Percentiles rank a stretch among this genome's conserved stretches.
Conservation (phyloP, 2,797 vertebrate genomes). For the Pangasius mekongensis region DNA sequence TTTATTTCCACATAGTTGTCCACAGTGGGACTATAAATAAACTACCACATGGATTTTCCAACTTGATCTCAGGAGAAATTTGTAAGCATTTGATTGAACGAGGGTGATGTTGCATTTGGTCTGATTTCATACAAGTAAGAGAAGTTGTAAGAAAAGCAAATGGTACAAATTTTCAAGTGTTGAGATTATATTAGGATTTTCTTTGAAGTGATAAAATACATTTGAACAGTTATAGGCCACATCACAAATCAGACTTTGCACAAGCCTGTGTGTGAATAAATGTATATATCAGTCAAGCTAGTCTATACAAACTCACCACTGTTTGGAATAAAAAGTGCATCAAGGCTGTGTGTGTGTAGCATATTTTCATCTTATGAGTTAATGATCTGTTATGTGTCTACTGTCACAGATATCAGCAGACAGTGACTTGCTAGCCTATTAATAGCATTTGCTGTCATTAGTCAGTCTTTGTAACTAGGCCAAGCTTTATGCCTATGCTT, state of each 20-base stretch:
- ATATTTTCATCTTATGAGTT: conserved; percentile 40
- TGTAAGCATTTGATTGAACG: background rate
- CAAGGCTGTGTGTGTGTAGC: background rate
- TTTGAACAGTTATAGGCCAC: background rate
- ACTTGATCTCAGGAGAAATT: background rate
- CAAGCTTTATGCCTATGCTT: conserved; percentile 8
- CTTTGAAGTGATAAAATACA: background rate
- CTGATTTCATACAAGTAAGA: background rate
- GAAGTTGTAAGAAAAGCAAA: background rate
- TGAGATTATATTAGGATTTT: background rate
- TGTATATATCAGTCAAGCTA: conserved; percentile 21
- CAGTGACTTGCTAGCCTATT: conserved; percentile 43
- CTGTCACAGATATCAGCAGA: conserved; percentile 45
- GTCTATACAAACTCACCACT: conserved; percentile 7
- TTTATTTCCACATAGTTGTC: background rate
- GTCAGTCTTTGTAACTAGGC: conserved; percentile 38
- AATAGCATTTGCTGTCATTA: conserved; percentile 51
- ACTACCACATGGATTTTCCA: background rate
- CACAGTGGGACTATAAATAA: background rate
- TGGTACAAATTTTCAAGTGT: background rate
- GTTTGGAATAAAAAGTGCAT: conserved; percentile 31
- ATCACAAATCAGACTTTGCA: conserved; percentile 9
- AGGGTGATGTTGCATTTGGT: background rate
- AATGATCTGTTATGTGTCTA: conserved; percentile 45
- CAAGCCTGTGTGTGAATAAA: conserved; percentile 16